phyloP scores from a whole-genome alignment of 2,797 vertebrate species.

The Carduelis carduelis region DNA sequence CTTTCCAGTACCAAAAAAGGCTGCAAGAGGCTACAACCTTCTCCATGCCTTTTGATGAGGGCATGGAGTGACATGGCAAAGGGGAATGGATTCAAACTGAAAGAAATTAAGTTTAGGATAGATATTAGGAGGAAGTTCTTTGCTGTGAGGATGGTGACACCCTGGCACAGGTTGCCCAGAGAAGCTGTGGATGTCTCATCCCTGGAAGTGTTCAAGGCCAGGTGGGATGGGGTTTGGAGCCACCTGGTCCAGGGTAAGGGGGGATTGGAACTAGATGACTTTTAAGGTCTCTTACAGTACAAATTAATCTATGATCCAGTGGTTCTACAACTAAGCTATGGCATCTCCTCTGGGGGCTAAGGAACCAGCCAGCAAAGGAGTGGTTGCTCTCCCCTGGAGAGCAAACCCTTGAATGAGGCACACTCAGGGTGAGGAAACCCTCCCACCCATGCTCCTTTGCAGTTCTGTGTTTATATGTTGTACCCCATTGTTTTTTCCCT shows the following conservation, averaged over 20 bases:
- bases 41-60: background rate
- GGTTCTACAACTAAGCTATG: background rate
- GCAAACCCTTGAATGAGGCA: no score
- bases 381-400: no score
- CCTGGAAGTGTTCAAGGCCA: background rate
- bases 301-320: background rate
- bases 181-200: background rate
- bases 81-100: background rate
- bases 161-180: background rate
- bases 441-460: no score
- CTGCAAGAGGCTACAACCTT: background rate
- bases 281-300: background rate
- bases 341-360: background rate
- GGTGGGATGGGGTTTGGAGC: background rate
- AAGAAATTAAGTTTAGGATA: background rate
- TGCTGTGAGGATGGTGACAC: background rate
- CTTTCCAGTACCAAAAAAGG: background rate
- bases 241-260: background rate
- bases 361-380: no score
- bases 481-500: no score
- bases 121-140: background rate
- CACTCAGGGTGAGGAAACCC: no score
- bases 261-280: background rate
- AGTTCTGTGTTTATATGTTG: no score
- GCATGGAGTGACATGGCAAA: no score